phyloP scores from a whole-genome alignment of 2,888 invertebrate species.

The Dermolepida albohirtum region DNA sequence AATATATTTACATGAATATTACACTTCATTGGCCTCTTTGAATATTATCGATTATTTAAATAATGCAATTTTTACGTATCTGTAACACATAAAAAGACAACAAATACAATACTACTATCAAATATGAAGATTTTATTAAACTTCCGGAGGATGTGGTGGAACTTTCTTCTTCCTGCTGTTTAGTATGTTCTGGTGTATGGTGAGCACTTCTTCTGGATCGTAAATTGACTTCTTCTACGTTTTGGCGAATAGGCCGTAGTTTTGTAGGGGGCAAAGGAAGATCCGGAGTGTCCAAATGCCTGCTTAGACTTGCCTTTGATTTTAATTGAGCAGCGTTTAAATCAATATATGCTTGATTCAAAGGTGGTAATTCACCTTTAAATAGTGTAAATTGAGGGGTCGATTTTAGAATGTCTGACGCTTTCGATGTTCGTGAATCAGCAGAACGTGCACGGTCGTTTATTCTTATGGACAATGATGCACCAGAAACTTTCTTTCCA shows the following conservation, averaged over 20 bases:
- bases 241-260: constrained; percentile 57
- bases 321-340: constrained; percentile 60
- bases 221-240: constrained; percentile 40
- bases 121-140: not conserved
- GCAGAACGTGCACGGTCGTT: constrained; percentile 51
- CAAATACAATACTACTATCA: not conserved
- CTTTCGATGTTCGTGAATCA: constrained; percentile 64
- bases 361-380: constrained; percentile 78
- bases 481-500: constrained; percentile 79
- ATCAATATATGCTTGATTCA: constrained; percentile 64
- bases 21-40: constrained; percentile 11
- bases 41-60: constrained; percentile 8
- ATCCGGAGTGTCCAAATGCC: constrained; percentile 59
- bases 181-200: constrained; percentile 56
- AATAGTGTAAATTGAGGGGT: constrained; percentile 81
- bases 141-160: not conserved
- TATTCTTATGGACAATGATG: constrained; percentile 67
- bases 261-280: constrained; percentile 60
- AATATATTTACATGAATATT: constrained; percentile 23
- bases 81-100: constrained; percentile 7
- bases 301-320: constrained; percentile 55
- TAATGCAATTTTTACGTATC: not conserved
- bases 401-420: constrained; percentile 72
- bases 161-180: constrained; percentile 45
- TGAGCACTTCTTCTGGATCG: constrained; percentile 57